Conservation (phyloP, 2,797 vertebrate genomes). For the Pseudochirops cupreus region DNA sequence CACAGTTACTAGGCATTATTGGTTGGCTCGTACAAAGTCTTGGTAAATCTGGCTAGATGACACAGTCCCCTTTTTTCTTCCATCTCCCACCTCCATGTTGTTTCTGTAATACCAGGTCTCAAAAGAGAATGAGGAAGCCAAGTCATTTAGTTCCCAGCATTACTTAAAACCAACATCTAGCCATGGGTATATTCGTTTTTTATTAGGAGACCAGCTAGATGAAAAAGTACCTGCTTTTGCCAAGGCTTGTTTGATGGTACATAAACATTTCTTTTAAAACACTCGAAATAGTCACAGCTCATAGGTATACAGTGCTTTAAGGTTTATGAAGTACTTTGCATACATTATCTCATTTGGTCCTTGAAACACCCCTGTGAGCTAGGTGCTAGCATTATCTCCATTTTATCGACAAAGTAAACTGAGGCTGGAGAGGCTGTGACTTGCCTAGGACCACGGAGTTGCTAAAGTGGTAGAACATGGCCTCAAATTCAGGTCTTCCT, state of each 20-base stretch:
- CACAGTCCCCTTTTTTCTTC: neutral
- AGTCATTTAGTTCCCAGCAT: neutral
- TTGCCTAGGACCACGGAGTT: neutral
- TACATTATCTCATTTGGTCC: neutral
- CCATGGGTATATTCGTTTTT: neutral
- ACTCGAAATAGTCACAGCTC: neutral
- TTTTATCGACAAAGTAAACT: neutral
- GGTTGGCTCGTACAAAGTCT: neutral
- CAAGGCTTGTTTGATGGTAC: neutral
- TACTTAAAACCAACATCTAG: neutral
- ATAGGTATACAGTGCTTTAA: neutral
- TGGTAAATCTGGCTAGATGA: neutral
- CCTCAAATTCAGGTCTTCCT: neutral
- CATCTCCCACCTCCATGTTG: neutral
- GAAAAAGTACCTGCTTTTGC: neutral
- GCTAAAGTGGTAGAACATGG: neutral
- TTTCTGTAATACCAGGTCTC: neutral
- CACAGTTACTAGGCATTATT: neutral
- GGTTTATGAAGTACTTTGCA: neutral
- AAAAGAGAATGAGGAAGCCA: neutral
- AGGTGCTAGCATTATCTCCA: neutral
- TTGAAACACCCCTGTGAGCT: neutral
- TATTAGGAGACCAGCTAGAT: neutral
- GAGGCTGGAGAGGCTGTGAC: neutral
- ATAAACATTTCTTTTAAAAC: neutral